Evolutionary conservation across 2,113 vertebrate species (phyloP).

Genomic region (Collichthys lucidus): DNA sequence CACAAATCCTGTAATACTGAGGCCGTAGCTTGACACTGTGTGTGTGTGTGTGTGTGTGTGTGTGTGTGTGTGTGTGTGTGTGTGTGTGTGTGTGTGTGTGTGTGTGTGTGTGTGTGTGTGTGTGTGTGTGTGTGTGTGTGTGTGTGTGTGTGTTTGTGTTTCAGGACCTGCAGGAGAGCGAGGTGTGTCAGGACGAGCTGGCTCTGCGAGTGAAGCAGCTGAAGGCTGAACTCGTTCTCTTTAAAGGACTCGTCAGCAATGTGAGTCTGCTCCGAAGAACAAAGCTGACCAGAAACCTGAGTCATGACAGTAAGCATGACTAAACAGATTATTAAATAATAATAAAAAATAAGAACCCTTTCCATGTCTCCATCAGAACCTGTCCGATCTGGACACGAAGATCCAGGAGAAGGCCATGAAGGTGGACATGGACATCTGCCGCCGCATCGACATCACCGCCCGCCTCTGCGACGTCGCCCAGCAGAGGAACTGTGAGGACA

Average conservation of each 20-base stretch:
- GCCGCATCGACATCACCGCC: constrained; percentile 95
- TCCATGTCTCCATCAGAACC: constrained; percentile 81
- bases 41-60: too few relatives aligned
- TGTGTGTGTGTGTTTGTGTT: constrained; percentile 23
- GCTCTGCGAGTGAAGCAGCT: constrained; percentile 92
- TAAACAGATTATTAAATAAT: background rate
- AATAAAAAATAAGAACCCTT: too few relatives aligned
- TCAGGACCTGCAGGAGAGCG: constrained; percentile 94
- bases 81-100: too few relatives aligned
- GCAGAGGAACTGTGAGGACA: constrained; percentile 95
- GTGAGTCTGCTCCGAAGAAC: constrained; percentile 79
- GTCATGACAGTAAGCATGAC: background rate
- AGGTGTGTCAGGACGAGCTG: constrained; percentile 92
- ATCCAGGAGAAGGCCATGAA: constrained; percentile 99
- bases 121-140: too few relatives aligned
- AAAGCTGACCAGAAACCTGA: background rate
- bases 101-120: too few relatives aligned
- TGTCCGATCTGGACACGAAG: constrained; percentile 93
- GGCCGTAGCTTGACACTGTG: background rate
- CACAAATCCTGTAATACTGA: too few relatives aligned
- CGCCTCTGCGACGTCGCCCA: constrained; percentile 94
- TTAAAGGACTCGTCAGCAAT: constrained; percentile 96
- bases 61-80: too few relatives aligned
- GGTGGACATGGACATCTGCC: constrained; percentile 98
- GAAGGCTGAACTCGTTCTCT: constrained; percentile 93